Conservation (phyloP, 2,113 vertebrate species). For the Antidorcas marsupialis region DNA sequence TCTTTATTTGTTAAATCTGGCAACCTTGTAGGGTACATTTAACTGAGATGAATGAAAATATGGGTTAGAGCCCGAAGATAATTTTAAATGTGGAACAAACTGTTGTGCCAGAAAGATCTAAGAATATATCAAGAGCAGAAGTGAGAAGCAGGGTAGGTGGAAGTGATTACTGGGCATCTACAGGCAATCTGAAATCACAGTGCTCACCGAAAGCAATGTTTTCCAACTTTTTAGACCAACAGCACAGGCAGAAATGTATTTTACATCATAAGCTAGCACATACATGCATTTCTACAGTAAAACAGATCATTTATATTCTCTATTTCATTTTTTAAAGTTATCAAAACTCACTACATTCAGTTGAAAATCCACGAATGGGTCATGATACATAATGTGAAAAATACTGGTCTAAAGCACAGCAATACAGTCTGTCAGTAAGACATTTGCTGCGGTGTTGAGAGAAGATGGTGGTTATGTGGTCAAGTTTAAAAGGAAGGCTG, state of each 20-base stretch:
- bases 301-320: background rate
- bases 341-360: background rate
- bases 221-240: background rate
- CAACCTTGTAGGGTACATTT: background rate
- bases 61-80: background rate
- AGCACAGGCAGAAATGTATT: background rate
- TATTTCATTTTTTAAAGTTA: background rate
- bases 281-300: background rate
- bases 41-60: background rate
- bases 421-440: background rate
- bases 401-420: background rate
- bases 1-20: background rate
- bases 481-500: background rate
- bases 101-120: background rate
- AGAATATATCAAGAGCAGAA: background rate
- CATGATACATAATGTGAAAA: background rate
- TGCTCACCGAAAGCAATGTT: background rate
- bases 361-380: background rate
- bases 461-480: background rate
- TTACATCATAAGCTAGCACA: background rate
- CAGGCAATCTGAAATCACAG: background rate
- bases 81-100: conserved; percentile 1
- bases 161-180: background rate
- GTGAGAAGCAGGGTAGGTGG: background rate
- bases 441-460: background rate